These are phyloP conservation scores for Typhlomys cinereus DNA, from an alignment of 2,113 vertebrate species.

Conservation along the genomic window DNA sequence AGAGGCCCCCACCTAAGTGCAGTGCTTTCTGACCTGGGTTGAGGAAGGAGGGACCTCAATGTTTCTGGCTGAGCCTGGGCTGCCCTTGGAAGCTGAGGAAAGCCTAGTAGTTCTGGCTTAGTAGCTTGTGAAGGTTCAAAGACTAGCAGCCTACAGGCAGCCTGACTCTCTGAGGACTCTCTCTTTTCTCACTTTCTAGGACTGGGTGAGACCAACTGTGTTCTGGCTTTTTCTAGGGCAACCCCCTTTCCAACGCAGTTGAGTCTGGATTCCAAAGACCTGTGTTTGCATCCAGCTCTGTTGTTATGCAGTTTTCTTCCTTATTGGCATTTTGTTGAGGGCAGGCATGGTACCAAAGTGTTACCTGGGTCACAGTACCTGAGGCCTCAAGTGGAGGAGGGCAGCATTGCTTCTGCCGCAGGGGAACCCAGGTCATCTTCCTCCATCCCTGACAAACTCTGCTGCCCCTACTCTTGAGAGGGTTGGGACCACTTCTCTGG, in stretches of 20 bases:
- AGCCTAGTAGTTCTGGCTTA: not conserved
- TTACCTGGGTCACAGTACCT: no score
- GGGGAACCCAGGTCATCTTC: not conserved
- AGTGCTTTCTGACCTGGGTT: not conserved
- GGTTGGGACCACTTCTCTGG: not conserved
- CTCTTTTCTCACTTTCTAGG: not conserved
- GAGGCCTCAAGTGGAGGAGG: accelerated
- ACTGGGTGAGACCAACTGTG: not conserved
- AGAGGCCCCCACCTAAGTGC: not conserved
- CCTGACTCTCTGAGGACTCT: not conserved
- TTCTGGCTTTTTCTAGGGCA: not conserved
- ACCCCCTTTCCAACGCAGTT: accelerated
- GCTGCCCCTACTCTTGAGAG: not conserved
- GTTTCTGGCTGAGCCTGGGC: not conserved
- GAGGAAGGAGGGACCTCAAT: not conserved
- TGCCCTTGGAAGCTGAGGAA: not conserved
- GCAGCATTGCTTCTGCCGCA: not conserved
- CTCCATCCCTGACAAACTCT: not conserved
- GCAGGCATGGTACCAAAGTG: accelerated
- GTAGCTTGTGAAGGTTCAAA: not conserved
- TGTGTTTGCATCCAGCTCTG: not conserved
- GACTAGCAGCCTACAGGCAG: not conserved
- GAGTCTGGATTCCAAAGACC: not conserved
- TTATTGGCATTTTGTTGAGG: not conserved
- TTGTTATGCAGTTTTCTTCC: not conserved